phyloP scores from a whole-genome alignment of 2,888 invertebrate species.

The Mythimna impura region DNA sequence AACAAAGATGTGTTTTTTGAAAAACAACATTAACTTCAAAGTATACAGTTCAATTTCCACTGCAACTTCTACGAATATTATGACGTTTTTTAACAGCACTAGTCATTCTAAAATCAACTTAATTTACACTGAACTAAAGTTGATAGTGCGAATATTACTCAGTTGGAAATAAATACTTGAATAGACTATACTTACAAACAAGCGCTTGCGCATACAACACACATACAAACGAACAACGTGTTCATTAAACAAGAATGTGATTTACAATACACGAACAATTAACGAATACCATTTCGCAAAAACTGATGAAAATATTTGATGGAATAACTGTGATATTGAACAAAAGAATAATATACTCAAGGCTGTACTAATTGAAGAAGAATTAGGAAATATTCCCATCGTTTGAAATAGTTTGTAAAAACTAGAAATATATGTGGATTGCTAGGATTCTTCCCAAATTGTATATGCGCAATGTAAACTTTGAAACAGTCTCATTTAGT shows the following conservation, averaged over 20 bases:
- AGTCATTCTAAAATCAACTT: not conserved
- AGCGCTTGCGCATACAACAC: slow-evolving; percentile 50
- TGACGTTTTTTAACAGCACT: not conserved
- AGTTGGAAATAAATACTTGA: not conserved
- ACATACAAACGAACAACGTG: slow-evolving; percentile 61
- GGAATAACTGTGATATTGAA: slow-evolving; percentile 48
- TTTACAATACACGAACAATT: slow-evolving; percentile 69
- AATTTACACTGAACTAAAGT: not conserved
- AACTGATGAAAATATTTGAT: slow-evolving; percentile 60
- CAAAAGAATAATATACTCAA: slow-evolving; percentile 30
- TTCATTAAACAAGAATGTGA: slow-evolving; percentile 77
- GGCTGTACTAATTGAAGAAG: slow-evolving; percentile 27
- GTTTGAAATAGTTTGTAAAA: slow-evolving; percentile 19
- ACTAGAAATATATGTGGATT: not conserved
- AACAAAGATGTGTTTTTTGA: not conserved
- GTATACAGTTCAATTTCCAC: not conserved
- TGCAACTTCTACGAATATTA: not conserved
- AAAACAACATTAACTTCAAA: not conserved
- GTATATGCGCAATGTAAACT: not conserved
- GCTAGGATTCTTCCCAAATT: not conserved
- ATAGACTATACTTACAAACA: slow-evolving; percentile 14
- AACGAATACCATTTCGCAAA: slow-evolving; percentile 71
- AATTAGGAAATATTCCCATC: slow-evolving; percentile 37
- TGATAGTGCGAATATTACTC: not conserved
- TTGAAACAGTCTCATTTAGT: too few species aligned